phyloP scores from a whole-genome alignment of 1,140 invertebrate genomes.

The Drosophila grimshawi region DNA sequence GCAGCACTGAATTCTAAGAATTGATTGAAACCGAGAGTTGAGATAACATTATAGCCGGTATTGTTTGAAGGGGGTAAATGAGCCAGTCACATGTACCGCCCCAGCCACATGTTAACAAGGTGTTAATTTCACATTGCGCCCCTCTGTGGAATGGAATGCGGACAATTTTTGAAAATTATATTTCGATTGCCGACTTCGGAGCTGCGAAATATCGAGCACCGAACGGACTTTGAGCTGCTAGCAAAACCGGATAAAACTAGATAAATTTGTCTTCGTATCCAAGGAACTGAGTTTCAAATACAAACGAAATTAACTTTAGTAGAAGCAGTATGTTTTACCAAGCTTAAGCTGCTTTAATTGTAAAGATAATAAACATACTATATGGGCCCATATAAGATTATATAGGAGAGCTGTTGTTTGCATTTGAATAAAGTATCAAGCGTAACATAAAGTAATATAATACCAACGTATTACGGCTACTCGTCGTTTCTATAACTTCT shows the following conservation, averaged over 20 bases:
- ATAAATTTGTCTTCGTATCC: no score
- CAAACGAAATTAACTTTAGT: not conserved
- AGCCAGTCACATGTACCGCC: constrained; percentile 4
- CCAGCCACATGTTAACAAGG: constrained; percentile 49
- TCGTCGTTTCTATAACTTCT: constrained; percentile 15
- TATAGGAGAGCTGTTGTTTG: no score
- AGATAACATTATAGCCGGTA: constrained; percentile 50
- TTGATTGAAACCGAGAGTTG: constrained; percentile 29
- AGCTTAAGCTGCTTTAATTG: no score
- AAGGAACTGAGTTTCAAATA: not conserved
- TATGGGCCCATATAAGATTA: no score
- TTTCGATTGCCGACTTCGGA: constrained; percentile 34
- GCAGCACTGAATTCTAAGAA: constrained; percentile 40
- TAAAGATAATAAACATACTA: no score
- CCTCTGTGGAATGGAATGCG: constrained; percentile 56
- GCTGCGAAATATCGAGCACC: constrained; percentile 24
- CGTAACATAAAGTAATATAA: not conserved
- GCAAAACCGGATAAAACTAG: not conserved
- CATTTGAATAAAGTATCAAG: no score
- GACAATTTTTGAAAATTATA: constrained; percentile 59
- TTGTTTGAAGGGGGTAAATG: constrained; percentile 1
- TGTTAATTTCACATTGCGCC: constrained; percentile 53
- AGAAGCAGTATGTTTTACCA: not conserved
- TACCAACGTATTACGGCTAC: not conserved
- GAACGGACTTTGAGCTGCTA: constrained; percentile 1